These are phyloP conservation scores for Tragelaphus imberbis DNA, from an alignment of 2,113 vertebrate genomes.

Conservation along the genomic window DNA sequence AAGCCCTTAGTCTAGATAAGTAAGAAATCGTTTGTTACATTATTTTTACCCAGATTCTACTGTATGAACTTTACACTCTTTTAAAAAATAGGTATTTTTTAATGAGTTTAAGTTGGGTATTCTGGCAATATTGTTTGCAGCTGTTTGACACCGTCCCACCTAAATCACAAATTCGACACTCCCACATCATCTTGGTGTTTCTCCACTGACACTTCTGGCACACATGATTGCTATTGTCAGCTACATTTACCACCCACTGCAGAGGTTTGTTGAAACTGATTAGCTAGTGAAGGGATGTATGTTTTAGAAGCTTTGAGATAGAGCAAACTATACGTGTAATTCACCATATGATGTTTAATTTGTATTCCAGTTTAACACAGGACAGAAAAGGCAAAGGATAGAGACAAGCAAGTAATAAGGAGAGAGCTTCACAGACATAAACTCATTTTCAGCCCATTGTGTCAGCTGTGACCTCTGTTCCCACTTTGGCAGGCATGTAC, in stretches of 20 bases:
- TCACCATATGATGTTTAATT: background rate
- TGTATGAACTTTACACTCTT: background rate
- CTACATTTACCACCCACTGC: slow-evolving; percentile 29
- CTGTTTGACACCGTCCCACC: background rate
- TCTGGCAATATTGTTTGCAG: background rate
- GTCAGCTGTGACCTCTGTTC: background rate
- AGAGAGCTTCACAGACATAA: background rate
- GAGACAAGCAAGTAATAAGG: background rate
- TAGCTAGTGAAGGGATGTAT: background rate
- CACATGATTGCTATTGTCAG: slow-evolving; percentile 25
- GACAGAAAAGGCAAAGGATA: background rate
- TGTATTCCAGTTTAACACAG: background rate
- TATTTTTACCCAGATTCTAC: background rate
- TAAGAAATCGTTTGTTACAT: background rate
- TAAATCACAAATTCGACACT: slow-evolving; percentile 14
- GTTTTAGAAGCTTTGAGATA: background rate
- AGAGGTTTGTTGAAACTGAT: slow-evolving; percentile 26
- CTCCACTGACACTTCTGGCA: background rate
- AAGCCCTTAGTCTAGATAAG: background rate
- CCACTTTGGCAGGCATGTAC: too few relatives aligned
- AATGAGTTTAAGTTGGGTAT: background rate
- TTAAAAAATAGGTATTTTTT: background rate
- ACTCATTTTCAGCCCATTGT: background rate
- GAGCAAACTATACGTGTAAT: background rate
- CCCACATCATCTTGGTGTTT: background rate